Evolutionary conservation across 2,113 vertebrate species (phyloP).

Genomic region (Andinoacara biseriatus): DNA sequence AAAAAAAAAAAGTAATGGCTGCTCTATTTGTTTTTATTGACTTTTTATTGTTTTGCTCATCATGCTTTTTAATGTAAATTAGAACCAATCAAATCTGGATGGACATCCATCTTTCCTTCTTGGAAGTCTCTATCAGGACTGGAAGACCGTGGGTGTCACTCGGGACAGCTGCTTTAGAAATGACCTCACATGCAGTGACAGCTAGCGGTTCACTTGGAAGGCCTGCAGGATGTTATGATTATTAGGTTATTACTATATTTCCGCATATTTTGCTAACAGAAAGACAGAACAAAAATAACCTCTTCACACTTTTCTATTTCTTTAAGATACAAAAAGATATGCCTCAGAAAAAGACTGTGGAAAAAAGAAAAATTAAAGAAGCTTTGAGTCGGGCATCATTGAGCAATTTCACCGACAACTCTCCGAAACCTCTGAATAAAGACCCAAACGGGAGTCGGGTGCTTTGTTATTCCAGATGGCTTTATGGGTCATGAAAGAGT

Average conservation of each 20-base stretch:
- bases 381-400: neutral
- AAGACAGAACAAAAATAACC: too few relatives aligned
- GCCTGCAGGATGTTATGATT: neutral
- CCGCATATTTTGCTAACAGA: too few relatives aligned
- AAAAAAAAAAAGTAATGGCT: neutral
- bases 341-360: neutral
- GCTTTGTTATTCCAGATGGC: slow-evolving; percentile 68
- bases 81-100: too few relatives aligned
- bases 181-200: neutral
- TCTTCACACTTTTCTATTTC: neutral
- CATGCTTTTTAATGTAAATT: neutral
- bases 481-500: slow-evolving; percentile 74
- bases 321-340: neutral
- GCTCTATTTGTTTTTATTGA: neutral
- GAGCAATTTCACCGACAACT: neutral
- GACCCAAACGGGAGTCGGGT: slow-evolving; percentile 30
- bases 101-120: too few relatives aligned
- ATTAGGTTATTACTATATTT: too few relatives aligned
- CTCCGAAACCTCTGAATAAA: slow-evolving; percentile 43
- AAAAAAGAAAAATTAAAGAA: neutral
- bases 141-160: neutral
- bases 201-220: neutral
- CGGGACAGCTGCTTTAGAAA: neutral
- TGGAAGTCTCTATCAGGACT: neutral
- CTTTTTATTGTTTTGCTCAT: neutral